Conservation (phyloP, 2,113 vertebrate species). For the Hippocampus guttulatus region DNA sequence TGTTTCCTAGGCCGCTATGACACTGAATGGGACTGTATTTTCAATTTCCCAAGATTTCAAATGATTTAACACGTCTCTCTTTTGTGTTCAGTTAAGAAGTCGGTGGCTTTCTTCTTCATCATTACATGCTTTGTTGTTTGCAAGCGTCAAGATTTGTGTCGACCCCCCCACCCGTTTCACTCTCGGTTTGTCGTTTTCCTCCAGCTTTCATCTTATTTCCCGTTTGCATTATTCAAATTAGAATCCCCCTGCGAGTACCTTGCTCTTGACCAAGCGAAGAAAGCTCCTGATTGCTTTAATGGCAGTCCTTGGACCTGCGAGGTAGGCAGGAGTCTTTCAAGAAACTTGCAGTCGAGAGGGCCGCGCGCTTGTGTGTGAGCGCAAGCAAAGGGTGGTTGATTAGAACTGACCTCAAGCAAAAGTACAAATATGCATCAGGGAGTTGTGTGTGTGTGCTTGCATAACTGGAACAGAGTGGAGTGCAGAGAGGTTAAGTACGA, state of each 20-base stretch:
- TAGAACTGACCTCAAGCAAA: constrained; percentile 66
- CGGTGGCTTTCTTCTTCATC: constrained; percentile 15
- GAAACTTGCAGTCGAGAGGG: constrained; percentile 50
- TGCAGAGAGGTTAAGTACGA: constrained; percentile 63
- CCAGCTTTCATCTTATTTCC: constrained; percentile 21
- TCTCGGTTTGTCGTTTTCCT: constrained; percentile 32
- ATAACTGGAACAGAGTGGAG: constrained; percentile 77
- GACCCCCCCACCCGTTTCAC: constrained; percentile 34
- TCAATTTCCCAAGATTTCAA: constrained; percentile 49
- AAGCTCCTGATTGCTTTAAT: constrained; percentile 76
- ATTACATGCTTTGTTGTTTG: constrained; percentile 14
- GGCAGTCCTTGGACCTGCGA: constrained; percentile 65
- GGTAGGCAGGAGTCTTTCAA: constrained; percentile 57
- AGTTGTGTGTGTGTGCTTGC: constrained; percentile 58
- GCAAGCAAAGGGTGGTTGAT: constrained; percentile 67
- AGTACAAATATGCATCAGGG: constrained; percentile 74
- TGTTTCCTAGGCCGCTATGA: constrained; percentile 55
- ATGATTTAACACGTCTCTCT: constrained; percentile 49
- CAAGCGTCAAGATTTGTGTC: constrained; percentile 36
- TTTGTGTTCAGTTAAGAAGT: constrained; percentile 46
- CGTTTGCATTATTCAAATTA: constrained; percentile 67
- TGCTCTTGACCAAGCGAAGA: constrained; percentile 66
- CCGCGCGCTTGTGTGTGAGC: constrained; percentile 30
- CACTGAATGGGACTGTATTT: constrained; percentile 62
- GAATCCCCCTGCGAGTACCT: constrained; percentile 63